phyloP scores from a whole-genome alignment of 2,113 vertebrate genomes.

The Alosa alosa region DNA sequence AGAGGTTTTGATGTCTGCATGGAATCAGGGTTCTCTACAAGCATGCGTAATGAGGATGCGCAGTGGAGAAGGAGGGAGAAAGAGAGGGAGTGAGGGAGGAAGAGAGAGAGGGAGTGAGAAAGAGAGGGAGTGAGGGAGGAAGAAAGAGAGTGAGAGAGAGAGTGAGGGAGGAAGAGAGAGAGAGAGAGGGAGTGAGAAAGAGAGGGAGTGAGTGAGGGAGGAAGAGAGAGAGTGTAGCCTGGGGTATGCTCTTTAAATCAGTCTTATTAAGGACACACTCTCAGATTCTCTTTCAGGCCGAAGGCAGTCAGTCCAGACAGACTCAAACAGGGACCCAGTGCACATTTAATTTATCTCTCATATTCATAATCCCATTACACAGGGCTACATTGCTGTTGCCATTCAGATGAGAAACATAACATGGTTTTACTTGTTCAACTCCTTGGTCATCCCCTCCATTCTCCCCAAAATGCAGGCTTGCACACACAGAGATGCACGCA shows the following conservation, averaged over 20 bases:
- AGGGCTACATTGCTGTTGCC: no score
- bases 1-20: neutral
- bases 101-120: constrained; percentile 13
- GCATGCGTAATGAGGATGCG: neutral
- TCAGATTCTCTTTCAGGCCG: neutral
- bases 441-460: neutral
- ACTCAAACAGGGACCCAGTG: neutral
- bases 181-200: constrained; percentile 5
- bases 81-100: neutral
- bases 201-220: neutral
- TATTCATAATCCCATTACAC: neutral
- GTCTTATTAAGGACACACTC: neutral
- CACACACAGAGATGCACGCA: no score
- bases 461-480: neutral
- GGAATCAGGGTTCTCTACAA: neutral
- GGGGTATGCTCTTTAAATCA: neutral
- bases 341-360: neutral
- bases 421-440: neutral
- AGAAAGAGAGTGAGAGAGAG: constrained; percentile 3
- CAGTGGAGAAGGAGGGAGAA: neutral
- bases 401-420: no score
- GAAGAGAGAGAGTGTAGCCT: neutral
- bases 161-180: neutral
- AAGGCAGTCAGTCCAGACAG: neutral
- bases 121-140: neutral